Conservation (phyloP, 1,140 invertebrate genomes). For the Drusus annulatus region DNA sequence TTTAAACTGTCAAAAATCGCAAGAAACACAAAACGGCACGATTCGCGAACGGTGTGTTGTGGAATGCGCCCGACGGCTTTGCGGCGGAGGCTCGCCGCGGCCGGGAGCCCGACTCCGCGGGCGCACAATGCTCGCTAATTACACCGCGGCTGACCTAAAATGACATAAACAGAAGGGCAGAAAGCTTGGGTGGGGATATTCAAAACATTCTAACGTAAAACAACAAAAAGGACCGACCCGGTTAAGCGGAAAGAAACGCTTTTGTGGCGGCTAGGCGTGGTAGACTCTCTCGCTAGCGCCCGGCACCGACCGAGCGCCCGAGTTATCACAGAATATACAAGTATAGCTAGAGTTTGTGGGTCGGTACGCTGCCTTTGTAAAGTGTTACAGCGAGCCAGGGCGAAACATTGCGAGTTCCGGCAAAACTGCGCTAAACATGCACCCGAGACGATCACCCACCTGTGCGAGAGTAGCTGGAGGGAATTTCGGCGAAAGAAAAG, state of each 20-base stretch:
- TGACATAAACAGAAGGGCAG: conserved; percentile 45
- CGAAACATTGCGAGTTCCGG: conserved; percentile 1
- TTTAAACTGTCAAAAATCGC: conserved; percentile 57
- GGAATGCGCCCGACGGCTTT: not conserved
- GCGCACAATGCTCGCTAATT: conserved; percentile 26
- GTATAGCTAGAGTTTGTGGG: conserved; percentile 70
- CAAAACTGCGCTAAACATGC: conserved; percentile 7
- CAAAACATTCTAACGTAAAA: conserved; percentile 44
- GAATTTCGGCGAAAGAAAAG: not conserved
- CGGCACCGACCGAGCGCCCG: conserved; percentile 67
- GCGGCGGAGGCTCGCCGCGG: not conserved
- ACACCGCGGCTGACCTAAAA: conserved; percentile 40
- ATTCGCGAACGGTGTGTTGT: not conserved
- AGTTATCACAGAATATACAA: conserved; percentile 72
- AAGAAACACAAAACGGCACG: conserved; percentile 28
- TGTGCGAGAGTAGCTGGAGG: not conserved
- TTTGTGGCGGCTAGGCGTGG: conserved; percentile 38
- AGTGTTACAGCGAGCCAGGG: conserved; percentile 23
- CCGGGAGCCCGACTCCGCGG: not conserved
- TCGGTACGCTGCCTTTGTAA: conserved; percentile 58
- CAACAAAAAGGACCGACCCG: conserved; percentile 24
- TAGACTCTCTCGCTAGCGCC: conserved; percentile 65
- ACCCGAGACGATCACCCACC: conserved; percentile 18
- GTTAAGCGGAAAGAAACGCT: conserved; percentile 29
- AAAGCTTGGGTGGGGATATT: conserved; percentile 48